Conservation (phyloP, 2,797 vertebrate species). For the Cryptoblepharus egeriae region DNA sequence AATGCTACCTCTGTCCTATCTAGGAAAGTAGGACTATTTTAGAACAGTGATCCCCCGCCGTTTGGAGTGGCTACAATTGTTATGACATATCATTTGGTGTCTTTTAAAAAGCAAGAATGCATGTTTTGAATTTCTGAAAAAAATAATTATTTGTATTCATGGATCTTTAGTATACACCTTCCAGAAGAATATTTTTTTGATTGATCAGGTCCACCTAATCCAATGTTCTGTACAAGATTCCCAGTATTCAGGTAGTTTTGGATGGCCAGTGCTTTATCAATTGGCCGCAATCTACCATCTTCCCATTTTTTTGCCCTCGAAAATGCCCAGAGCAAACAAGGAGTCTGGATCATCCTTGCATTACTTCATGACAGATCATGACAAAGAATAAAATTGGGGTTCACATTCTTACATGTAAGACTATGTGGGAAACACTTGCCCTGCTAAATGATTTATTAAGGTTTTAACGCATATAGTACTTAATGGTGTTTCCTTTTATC, state of each 20-base stretch:
- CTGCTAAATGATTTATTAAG: too few species aligned
- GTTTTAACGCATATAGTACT: background rate
- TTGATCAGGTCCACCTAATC: background rate
- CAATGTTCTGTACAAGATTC: background rate
- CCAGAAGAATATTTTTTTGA: background rate
- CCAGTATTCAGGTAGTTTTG: background rate
- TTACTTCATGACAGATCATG: background rate
- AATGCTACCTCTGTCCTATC: background rate
- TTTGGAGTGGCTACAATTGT: background rate
- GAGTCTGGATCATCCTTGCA: too few species aligned
- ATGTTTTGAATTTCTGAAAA: background rate
- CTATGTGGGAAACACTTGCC: background rate
- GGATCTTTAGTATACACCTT: background rate
- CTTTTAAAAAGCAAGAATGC: background rate
- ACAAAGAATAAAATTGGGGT: background rate
- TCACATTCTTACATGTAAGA: background rate
- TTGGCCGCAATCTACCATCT: background rate
- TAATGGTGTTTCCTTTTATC: background rate
- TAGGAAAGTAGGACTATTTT: background rate
- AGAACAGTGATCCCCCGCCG: too few species aligned
- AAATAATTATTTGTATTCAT: background rate
- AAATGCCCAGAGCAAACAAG: background rate
- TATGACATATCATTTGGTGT: background rate
- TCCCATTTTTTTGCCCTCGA: background rate
- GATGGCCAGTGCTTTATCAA: background rate